Evolutionary conservation across 2,888 invertebrate species (phyloP).

Genomic region (Lochmaea crataegi): DNA sequence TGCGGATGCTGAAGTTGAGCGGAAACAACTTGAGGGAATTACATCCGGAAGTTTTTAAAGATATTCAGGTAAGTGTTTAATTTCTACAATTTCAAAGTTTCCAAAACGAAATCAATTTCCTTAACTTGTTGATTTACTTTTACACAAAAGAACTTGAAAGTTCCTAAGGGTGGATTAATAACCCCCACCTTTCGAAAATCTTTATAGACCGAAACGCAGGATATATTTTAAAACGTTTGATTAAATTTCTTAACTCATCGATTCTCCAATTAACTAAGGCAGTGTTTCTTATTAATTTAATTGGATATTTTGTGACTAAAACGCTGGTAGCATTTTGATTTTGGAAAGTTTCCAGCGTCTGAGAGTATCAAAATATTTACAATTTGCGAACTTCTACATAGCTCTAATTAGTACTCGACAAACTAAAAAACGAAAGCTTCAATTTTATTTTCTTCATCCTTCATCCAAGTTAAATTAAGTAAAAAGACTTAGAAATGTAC

Average conservation of each 20-base stretch:
- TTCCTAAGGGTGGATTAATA: constrained; percentile 22
- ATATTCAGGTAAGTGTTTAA: constrained; percentile 69
- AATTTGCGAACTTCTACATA: not conserved
- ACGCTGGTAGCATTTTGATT: not conserved
- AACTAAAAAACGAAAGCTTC: no score
- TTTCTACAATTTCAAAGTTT: not conserved
- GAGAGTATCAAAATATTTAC: constrained; percentile 2
- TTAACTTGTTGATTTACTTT: constrained; percentile 33
- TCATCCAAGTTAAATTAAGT: no score
- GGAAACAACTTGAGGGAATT: constrained; percentile 80
- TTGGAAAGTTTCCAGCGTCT: not conserved
- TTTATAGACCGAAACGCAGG: no score
- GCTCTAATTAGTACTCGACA: not conserved
- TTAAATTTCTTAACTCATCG: not conserved
- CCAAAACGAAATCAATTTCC: constrained; percentile 16
- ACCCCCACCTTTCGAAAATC: constrained; percentile 9
- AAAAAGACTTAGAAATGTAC: no score
- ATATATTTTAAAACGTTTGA: not conserved
- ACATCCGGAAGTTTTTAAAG: constrained; percentile 82
- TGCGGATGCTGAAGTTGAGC: constrained; percentile 79
- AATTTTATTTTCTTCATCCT: no score
- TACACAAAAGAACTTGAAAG: constrained; percentile 22
- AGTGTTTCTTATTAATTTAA: not conserved
- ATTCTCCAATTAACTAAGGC: not conserved
- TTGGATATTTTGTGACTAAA: not conserved